A percentile compares a stretch with the other conserved stretches of the same genome.
Conservation (phyloP, 1,140 invertebrate genomes). For the Reticulitermes speratus region DNA sequence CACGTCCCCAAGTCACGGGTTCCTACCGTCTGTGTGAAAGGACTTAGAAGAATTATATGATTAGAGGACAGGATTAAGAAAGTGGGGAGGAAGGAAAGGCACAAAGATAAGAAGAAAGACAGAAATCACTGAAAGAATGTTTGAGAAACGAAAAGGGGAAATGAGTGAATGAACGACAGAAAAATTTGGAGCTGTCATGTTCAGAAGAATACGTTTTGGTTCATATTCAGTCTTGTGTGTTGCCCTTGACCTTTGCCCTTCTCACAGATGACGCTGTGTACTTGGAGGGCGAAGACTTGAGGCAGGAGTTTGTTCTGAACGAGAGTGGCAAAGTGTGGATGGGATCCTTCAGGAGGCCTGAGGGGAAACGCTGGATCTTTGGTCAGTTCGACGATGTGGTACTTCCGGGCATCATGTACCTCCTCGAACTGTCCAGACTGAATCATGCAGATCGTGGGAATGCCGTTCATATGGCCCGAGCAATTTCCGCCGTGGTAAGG, state of each 20-base stretch:
- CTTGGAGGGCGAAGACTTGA: conserved; percentile 61
- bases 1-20: too few relatives aligned
- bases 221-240: too few relatives aligned
- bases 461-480: conserved; percentile 66
- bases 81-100: too few relatives aligned
- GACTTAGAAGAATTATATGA: too few relatives aligned
- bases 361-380: conserved; percentile 71
- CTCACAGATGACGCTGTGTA: conserved; percentile 61
- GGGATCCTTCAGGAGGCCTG: conserved; percentile 63
- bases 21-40: too few relatives aligned
- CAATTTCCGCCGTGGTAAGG: conserved; percentile 69
- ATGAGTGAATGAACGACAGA: too few relatives aligned
- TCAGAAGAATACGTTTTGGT: too few relatives aligned
- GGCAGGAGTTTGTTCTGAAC: conserved; percentile 71
- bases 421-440: conserved; percentile 61
- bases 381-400: conserved; percentile 71
- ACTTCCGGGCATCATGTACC: conserved; percentile 59
- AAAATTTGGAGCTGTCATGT: too few relatives aligned
- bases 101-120: too few relatives aligned
- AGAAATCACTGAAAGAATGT: too few relatives aligned
- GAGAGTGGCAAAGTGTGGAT: conserved; percentile 77
- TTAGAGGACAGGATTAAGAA: too few relatives aligned
- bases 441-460: conserved; percentile 67
- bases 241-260: not conserved
- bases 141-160: too few relatives aligned